Conservation (phyloP, 2,888 invertebrate genomes). For the Hypomecis atomaria region DNA sequence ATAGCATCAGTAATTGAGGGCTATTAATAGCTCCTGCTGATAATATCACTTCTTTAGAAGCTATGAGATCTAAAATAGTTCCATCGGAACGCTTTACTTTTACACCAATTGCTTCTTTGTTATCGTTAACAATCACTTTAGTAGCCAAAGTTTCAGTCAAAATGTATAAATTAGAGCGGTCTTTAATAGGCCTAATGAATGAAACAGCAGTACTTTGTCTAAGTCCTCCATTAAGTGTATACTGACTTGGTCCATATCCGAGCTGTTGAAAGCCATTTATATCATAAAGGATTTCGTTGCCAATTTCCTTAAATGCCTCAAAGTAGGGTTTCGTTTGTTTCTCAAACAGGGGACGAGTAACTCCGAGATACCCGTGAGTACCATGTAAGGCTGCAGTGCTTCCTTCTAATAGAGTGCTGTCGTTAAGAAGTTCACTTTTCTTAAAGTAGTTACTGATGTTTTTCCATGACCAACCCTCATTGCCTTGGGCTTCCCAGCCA, state of each 20-base stretch:
- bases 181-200: constrained; percentile 48
- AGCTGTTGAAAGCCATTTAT: constrained; percentile 48
- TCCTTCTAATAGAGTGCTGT: constrained; percentile 23
- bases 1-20: constrained; percentile 56
- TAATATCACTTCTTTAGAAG: constrained; percentile 51
- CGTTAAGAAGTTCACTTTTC: constrained; percentile 46
- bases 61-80: constrained; percentile 35
- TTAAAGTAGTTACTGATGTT: constrained; percentile 51
- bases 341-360: constrained; percentile 33
- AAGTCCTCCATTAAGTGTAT: constrained; percentile 40
- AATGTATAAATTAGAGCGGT: constrained; percentile 49
- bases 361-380: constrained; percentile 39
- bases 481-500: constrained; percentile 81
- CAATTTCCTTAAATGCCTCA: constrained; percentile 40
- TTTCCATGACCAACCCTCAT: constrained; percentile 64
- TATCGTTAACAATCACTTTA: constrained; percentile 47
- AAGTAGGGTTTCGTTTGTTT: constrained; percentile 24
- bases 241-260: constrained; percentile 47
- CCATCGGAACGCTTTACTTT: constrained; percentile 42
- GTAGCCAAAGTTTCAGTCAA: constrained; percentile 48
- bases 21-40: constrained; percentile 56
- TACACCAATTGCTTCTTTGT: constrained; percentile 47
- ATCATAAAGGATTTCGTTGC: constrained; percentile 45
- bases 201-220: constrained; percentile 51
- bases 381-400: constrained; percentile 33